Conservation (phyloP, 1,140 invertebrate species). For the Yoshiicerus persimilis region DNA sequence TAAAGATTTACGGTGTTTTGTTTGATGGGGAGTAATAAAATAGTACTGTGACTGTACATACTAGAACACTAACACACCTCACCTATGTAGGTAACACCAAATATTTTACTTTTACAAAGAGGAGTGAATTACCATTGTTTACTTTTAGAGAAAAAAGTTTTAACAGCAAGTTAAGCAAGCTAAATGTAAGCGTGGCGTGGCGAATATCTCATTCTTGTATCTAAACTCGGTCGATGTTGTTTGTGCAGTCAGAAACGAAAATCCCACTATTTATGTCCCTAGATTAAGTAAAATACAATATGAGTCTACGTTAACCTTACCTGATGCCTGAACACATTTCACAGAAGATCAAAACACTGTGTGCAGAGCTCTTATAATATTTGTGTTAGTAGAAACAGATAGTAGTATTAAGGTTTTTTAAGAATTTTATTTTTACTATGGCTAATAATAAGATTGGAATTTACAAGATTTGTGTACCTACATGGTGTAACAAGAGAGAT, state of each 20-base stretch:
- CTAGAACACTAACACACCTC: too few relatives aligned
- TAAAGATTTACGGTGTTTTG: background rate
- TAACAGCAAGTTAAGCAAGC: background rate
- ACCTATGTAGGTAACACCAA: background rate
- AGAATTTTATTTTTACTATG: background rate
- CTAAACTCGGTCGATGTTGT: background rate
- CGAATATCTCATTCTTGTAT: background rate
- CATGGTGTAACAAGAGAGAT: background rate
- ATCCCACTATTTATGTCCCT: background rate
- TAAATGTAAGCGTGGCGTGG: background rate
- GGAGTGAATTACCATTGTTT: background rate
- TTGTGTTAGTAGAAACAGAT: background rate
- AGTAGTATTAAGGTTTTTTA: background rate
- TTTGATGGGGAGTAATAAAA: background rate
- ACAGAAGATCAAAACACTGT: background rate
- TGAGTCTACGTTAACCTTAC: background rate
- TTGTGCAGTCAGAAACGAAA: background rate
- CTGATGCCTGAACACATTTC: background rate
- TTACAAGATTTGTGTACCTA: background rate
- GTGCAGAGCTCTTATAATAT: too few relatives aligned
- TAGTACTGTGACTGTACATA: background rate
- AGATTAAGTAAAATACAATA: background rate
- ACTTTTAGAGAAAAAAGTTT: background rate
- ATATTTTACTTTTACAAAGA: background rate
- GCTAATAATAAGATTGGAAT: background rate